Evolutionary conservation across 2,888 invertebrate species (phyloP).

Genomic region (Drosophila maculinotata): DNA sequence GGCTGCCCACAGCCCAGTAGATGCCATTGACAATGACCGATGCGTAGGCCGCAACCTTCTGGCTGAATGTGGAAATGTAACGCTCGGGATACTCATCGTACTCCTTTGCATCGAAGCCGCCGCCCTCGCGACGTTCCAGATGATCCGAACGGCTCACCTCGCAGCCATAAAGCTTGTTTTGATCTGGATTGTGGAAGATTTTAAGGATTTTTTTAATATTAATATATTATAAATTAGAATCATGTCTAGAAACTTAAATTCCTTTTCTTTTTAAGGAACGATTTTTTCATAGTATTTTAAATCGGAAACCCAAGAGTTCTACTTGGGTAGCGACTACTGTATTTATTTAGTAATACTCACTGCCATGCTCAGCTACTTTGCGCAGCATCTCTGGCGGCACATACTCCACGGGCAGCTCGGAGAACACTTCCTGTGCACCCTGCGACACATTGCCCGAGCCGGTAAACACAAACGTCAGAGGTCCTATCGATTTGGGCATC

Average conservation of each 20-base stretch:
- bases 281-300: no score
- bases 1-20: slow-evolving; percentile 99
- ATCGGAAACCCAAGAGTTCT: no score
- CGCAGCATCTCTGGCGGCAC: slow-evolving; percentile 97
- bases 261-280: no score
- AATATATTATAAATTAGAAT: no score
- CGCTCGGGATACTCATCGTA: slow-evolving; percentile 97
- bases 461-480: slow-evolving; percentile 98
- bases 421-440: slow-evolving; percentile 96
- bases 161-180: slow-evolving; percentile 98
- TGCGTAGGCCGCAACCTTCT: slow-evolving; percentile 98
- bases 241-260: no score
- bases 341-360: no score
- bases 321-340: no score
- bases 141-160: slow-evolving; percentile 98
- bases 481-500: slow-evolving; percentile 99
- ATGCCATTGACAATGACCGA: slow-evolving; percentile 99
- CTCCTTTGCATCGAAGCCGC: slow-evolving; percentile 94
- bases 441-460: slow-evolving; percentile 99
- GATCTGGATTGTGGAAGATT: slow-evolving; percentile 86
- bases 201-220: no score
- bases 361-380: slow-evolving; percentile 98
- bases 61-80: slow-evolving; percentile 98
- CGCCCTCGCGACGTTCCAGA: slow-evolving; percentile 95
- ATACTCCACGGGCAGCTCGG: slow-evolving; percentile 98